Evolutionary conservation across 1,140 invertebrate species (phyloP).

Genomic region (Diprion similis): DNA sequence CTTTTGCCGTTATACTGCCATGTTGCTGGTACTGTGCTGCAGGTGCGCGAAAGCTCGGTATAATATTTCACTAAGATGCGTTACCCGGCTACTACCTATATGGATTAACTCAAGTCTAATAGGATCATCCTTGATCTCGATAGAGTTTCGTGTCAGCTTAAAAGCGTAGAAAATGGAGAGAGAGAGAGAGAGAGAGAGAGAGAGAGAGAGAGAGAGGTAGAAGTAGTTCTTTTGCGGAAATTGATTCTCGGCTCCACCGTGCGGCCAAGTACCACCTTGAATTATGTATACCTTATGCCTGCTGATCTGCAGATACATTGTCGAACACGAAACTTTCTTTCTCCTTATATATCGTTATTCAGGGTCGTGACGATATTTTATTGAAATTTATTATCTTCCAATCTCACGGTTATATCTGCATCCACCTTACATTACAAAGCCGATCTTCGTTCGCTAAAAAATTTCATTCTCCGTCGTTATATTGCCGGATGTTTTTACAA

Average conservation of each 20-base stretch:
- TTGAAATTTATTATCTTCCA: background rate
- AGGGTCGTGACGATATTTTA: background rate
- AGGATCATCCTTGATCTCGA: slow-evolving; percentile 54
- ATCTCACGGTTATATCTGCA: background rate
- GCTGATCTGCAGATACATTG: background rate
- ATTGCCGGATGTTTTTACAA: too few species aligned
- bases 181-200: background rate
- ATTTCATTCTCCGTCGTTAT: too few species aligned
- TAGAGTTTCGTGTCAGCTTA: slow-evolving; percentile 24
- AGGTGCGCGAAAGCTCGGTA: background rate
- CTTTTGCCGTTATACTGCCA: too few species aligned
- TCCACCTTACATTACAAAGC: background rate
- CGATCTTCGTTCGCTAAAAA: too few species aligned
- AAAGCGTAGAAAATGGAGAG: background rate
- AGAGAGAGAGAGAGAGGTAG: too few species aligned
- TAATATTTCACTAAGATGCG: background rate
- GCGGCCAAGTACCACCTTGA: background rate
- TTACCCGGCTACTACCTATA: background rate
- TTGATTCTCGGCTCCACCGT: background rate
- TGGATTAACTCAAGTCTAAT: slow-evolving; percentile 56
- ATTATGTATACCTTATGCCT: background rate
- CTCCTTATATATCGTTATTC: background rate
- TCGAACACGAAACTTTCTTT: background rate
- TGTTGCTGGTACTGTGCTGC: background rate
- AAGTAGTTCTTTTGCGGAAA: background rate